Conservation (phyloP, 2,888 invertebrate species). For the Caenorhabditis becei region DNA sequence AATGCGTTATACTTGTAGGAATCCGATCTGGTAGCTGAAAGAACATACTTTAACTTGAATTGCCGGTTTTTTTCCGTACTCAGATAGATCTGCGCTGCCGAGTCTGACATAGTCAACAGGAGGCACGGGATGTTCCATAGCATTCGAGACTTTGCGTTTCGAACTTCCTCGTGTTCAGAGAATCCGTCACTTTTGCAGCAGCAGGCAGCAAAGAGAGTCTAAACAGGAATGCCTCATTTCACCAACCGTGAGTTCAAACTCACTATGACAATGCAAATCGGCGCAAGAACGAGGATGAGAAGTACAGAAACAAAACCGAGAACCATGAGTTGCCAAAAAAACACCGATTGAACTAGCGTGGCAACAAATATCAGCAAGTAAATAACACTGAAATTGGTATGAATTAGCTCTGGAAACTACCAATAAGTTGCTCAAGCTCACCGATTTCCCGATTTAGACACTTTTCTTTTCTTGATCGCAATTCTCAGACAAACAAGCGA, state of each 20-base stretch:
- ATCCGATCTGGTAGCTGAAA: conserved; percentile 12
- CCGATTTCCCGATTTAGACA: conserved; percentile 11
- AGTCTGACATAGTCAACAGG: conserved; percentile 20
- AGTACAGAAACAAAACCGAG: conserved; percentile 19
- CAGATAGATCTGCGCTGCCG: conserved; percentile 3
- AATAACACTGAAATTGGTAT: conserved; percentile 5
- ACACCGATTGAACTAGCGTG: conserved; percentile 14
- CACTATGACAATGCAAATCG: conserved; percentile 14
- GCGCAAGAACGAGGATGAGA: conserved; percentile 31
- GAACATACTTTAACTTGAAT: not conserved
- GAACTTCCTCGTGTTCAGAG: conserved; percentile 14
- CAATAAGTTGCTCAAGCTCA: not conserved
- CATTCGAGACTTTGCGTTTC: conserved; percentile 23
- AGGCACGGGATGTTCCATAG: conserved; percentile 47
- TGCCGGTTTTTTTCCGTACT: conserved; percentile 6
- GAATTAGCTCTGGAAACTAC: not conserved
- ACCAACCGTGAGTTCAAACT: not conserved
- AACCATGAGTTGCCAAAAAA: conserved; percentile 29
- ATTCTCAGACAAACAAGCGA: conserved; percentile 11
- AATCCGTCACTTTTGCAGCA: conserved; percentile 19
- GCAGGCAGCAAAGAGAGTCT: not conserved
- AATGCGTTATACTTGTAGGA: conserved; percentile 25
- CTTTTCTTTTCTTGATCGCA: conserved; percentile 16
- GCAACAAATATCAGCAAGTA: conserved; percentile 24
- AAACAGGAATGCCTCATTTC: not conserved